Evolutionary conservation across 2,113 vertebrate species (phyloP).

Genomic region (Zosterops japonicus): DNA sequence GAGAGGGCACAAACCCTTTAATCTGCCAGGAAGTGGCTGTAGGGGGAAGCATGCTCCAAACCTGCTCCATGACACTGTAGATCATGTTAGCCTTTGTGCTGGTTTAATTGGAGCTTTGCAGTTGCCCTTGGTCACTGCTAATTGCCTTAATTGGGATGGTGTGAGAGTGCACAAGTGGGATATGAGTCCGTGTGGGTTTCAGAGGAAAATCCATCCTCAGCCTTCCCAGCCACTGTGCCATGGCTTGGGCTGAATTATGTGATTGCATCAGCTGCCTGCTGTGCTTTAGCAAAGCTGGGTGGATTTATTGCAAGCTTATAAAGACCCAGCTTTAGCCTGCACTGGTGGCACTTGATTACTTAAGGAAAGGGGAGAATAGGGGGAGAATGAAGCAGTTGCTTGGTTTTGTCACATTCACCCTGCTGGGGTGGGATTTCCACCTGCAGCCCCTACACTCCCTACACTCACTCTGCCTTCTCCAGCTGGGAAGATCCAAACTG

Average conservation of each 20-base stretch:
- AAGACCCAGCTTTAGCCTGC: not conserved
- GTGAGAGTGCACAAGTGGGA: not conserved
- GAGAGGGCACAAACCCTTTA: constrained; percentile 32
- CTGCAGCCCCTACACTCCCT: not conserved
- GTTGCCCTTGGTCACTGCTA: constrained; percentile 62
- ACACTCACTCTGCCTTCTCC: not conserved
- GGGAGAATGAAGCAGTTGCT: not conserved
- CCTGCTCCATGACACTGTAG: constrained; percentile 35
- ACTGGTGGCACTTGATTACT: not conserved
- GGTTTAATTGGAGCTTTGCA: constrained; percentile 62
- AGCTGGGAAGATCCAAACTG: not conserved
- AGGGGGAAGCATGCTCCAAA: not conserved
- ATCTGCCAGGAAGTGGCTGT: constrained; percentile 36
- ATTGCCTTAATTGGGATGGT: constrained; percentile 61
- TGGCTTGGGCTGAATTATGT: not conserved
- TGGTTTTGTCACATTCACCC: not conserved
- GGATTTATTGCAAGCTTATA: constrained; percentile 16
- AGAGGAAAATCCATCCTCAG: constrained; percentile 21
- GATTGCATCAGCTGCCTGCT: constrained; percentile 27
- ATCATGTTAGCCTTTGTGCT: constrained; percentile 47
- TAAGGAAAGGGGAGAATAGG: not conserved
- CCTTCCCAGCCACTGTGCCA: not conserved
- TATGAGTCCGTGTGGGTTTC: not conserved
- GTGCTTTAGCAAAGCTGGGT: constrained; percentile 14
- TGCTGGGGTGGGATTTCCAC: not conserved